Base-by-base conservation (phyloP, 2,113 vertebrate species). In the Hippocampus comes region DNA sequence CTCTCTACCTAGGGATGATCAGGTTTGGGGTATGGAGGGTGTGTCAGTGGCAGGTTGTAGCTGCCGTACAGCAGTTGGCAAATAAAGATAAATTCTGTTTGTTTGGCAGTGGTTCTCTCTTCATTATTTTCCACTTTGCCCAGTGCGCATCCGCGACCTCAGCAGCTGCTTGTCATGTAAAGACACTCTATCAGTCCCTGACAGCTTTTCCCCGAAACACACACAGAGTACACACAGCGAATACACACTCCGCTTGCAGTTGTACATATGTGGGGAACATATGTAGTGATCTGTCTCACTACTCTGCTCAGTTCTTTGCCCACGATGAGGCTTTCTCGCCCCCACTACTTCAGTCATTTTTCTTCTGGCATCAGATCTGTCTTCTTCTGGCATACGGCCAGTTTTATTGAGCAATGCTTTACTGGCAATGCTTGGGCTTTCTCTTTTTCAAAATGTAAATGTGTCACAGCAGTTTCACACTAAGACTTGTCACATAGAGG, bases 21-120 rank as follows among this genome's bases (percentile, higher is more conserved):
- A 12, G 27, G 68, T 74, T 59, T 67, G 72, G 72, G 49, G 67
- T 64, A 77, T 72, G 71, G 72, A 70, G 89, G 86, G 88, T 74
- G 90, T 90, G 91, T 90, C 81, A 43, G 83, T 77, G 83, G 86
- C 85, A 86, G 84, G 89, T 86, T 86, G 79, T 83, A 85, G 83
- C 87, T 90, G 91, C 91, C 81, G 70, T 87, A 92, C 85, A 92
- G 94, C 94, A 95, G 94, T 94, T 94, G 94, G 95, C 89, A 93
- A 94, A 93, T 95, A 93, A 93, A 96, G 96, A 98, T 95, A 93
- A 95, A 96, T 97, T 94, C 92, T 93, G 91, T 88, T 93, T 94
- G 93, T 93, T 92, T 89, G 85, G 91, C 93, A 91, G 88, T 88
- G 82, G 89, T 88, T 91, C 88, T 90, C 88, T 81, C 85, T 93